These are phyloP conservation scores for Oreocharis arfaki DNA, from an alignment of 2,113 vertebrate genomes.

Conservation along the genomic window DNA sequence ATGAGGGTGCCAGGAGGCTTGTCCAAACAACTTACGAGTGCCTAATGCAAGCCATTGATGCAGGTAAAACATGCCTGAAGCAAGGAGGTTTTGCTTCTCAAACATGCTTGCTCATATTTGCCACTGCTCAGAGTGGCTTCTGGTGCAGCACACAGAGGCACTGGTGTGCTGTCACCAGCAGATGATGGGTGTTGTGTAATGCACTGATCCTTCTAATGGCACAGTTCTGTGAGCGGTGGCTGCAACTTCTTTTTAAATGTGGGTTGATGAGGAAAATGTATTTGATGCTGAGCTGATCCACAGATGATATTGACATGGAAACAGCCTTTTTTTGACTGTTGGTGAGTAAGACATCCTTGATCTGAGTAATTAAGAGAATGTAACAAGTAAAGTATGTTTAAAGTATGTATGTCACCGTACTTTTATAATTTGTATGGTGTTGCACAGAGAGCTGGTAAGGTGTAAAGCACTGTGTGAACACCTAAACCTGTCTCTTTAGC, in stretches of 20 bases:
- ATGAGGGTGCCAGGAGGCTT: conserved; percentile 88
- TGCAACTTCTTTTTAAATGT: background rate
- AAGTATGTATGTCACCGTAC: too few relatives aligned
- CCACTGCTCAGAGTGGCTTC: background rate
- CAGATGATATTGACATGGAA: background rate
- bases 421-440: background rate
- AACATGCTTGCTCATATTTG: fast-evolving
- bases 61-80: conserved; percentile 73
- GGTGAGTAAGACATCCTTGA: background rate
- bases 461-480: background rate
- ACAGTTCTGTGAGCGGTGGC: background rate
- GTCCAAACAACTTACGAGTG: conserved; percentile 96
- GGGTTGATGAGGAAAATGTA: background rate
- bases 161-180: background rate
- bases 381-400: background rate
- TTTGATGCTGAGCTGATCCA: background rate
- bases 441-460: background rate
- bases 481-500: background rate
- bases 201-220: background rate
- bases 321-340: background rate
- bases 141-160: background rate
- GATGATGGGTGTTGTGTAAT: background rate
- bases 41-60: conserved; percentile 97
- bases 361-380: background rate
- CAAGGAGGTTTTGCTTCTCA: background rate